These are phyloP conservation scores for Agrilus planipennis DNA, from an alignment of 1,140 invertebrate genomes.

Conservation along the genomic window DNA sequence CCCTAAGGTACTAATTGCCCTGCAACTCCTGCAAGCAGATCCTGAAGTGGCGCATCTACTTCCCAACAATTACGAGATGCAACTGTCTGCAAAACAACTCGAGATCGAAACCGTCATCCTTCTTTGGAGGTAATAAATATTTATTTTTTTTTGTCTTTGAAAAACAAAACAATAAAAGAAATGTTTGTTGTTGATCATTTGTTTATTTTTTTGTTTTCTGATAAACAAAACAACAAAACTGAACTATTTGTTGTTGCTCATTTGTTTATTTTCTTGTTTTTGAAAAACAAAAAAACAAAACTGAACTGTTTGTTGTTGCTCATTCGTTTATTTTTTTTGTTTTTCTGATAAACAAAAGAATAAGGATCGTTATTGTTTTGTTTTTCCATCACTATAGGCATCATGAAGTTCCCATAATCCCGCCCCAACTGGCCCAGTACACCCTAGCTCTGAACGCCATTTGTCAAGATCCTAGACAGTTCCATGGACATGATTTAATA, in stretches of 20 bases:
- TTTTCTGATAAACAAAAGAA: no score
- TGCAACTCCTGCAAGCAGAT: slow-evolving; percentile 35
- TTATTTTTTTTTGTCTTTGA: neutral
- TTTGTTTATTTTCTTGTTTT: no score
- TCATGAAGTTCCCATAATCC: slow-evolving; percentile 57
- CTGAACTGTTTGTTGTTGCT: no score
- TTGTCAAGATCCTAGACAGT: slow-evolving; percentile 69
- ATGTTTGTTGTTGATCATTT: no score
- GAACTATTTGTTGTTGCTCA: no score
- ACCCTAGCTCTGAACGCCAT: slow-evolving; percentile 61
- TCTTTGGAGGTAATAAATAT: slow-evolving; percentile 55
- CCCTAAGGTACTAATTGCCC: slow-evolving; percentile 54
- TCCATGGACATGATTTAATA: slow-evolving; percentile 64
- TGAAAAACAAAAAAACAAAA: no score
- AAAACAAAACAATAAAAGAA: neutral
- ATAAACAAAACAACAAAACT: no score
- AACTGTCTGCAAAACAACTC: slow-evolving; percentile 68
- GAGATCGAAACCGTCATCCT: slow-evolving; percentile 70
- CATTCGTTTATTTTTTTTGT: no score
- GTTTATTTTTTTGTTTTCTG: no score
- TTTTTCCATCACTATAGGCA: no score
- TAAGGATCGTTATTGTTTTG: no score
- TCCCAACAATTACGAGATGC: slow-evolving; percentile 50
- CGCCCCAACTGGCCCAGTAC: slow-evolving; percentile 60
- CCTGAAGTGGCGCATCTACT: slow-evolving; percentile 36